A percentile compares a stretch with the other conserved stretches of the same genome.
These are phyloP conservation scores for Ia io DNA, from an alignment of 2,113 vertebrate species.

Conservation along the genomic window DNA sequence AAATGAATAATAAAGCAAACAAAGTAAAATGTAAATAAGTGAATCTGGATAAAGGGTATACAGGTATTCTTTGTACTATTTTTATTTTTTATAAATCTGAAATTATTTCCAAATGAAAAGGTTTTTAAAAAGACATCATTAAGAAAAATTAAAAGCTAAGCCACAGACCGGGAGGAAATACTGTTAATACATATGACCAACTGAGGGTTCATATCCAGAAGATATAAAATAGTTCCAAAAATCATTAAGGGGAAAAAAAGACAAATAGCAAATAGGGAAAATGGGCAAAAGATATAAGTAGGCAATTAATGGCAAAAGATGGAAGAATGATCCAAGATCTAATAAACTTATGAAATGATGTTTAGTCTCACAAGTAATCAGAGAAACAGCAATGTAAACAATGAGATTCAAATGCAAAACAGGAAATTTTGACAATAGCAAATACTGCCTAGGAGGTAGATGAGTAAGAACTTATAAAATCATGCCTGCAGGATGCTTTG, in stretches of 20 bases:
- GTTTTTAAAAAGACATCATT: background rate
- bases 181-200: background rate
- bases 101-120: constrained; percentile 8
- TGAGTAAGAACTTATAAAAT: background rate
- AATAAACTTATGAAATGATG: constrained; percentile 2
- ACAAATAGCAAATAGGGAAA: background rate
- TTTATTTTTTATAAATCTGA: background rate
- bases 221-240: background rate
- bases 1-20: constrained; percentile 20
- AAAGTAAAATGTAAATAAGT: background rate
- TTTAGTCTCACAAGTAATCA: background rate
- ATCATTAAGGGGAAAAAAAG: background rate
- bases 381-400: constrained; percentile 21
- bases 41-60: background rate
- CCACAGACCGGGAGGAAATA: background rate
- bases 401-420: background rate
- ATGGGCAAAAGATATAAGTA: background rate
- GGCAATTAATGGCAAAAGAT: background rate
- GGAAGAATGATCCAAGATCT: background rate
- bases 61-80: background rate
- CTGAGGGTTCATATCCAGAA: background rate
- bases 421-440: background rate
- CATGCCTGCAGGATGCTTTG: background rate
- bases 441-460: background rate
- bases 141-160: constrained; percentile 25